Evolutionary conservation across 2,888 invertebrate species (phyloP), one percentile per base, ranked within the genome.

Genomic region (Ormyrus rosae): DNA sequence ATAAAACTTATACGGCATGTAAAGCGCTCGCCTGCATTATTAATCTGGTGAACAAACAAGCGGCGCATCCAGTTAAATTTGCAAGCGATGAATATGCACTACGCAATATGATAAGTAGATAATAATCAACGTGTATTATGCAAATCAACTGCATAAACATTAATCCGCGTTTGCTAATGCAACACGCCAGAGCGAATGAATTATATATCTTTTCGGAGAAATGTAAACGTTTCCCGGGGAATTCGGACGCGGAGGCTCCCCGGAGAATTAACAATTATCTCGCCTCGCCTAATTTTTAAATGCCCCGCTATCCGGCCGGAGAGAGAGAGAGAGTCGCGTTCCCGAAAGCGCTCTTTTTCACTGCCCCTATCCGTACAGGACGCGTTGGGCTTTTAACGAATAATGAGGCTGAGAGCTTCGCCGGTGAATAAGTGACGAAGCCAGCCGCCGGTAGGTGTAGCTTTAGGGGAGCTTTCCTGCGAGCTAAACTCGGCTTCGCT

Each of bases 381-480:
- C 50, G 60, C 55, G 46, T 56, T 10, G 71, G 64, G 84, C 83
- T 86, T 85, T 85, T 85, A 84, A 85, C 79, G 82, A 85, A 86
- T 84, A 84, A 84, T 82, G 81, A 72, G 80, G 68, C 77, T 83
- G 83, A 85, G 82, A 86, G 83, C 83, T 84, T 84, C 72, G 82
- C 72, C 74, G 78, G 81, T 84, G 85, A 85, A 85, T 86, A 86
- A 85, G 84, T 85, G 81, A 86, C 84, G 81, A 82, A 69, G 83
- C 77, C 75, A 72, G 83, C 77, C 75, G 65, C 50, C 34, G 34
- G 34, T 10, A 5, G 64, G 48, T 67, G 58, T 65, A 71, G 65
- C 53, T 53, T 58, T 45, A 53, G 80, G 76, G 64, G n/a, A n/a
- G 48, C 69, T 80, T 71, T 77, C 8, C 50, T 10, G 55, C 34